phyloP scores from a whole-genome alignment of 2,113 vertebrate genomes.

The Plecotus auritus region DNA sequence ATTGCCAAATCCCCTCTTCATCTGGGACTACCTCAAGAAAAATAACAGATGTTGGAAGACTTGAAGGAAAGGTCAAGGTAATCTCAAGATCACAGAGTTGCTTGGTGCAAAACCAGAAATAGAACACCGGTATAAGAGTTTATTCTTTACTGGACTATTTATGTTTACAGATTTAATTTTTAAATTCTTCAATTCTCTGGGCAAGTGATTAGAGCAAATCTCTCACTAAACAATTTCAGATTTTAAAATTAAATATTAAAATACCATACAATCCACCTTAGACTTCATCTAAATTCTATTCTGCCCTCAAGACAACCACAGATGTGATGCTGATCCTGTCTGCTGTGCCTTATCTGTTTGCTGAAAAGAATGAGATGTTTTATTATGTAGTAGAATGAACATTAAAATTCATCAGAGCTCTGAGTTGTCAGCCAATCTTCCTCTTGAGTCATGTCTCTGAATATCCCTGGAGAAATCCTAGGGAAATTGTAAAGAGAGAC shows the following conservation, averaged over 20 bases:
- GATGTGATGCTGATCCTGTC: background rate
- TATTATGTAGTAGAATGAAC: background rate
- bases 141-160: background rate
- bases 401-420: slow-evolving; percentile 38
- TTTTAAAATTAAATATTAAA: slow-evolving; percentile 53
- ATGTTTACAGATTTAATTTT: background rate
- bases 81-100: background rate
- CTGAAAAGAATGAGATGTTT: slow-evolving; percentile 50
- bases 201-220: background rate
- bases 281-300: slow-evolving; percentile 27
- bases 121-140: background rate
- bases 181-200: background rate
- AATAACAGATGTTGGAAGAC: background rate
- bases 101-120: background rate
- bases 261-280: background rate
- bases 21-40: background rate
- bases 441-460: background rate
- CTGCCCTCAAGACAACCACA: background rate
- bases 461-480: background rate
- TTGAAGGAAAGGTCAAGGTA: background rate
- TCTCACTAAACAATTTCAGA: background rate
- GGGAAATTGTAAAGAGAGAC: background rate
- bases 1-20: background rate
- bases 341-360: slow-evolving; percentile 20
- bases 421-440: background rate